Evolutionary conservation across 2,113 vertebrate genomes (phyloP).

Genomic region (Coryphaenoides rupestris): DNA sequence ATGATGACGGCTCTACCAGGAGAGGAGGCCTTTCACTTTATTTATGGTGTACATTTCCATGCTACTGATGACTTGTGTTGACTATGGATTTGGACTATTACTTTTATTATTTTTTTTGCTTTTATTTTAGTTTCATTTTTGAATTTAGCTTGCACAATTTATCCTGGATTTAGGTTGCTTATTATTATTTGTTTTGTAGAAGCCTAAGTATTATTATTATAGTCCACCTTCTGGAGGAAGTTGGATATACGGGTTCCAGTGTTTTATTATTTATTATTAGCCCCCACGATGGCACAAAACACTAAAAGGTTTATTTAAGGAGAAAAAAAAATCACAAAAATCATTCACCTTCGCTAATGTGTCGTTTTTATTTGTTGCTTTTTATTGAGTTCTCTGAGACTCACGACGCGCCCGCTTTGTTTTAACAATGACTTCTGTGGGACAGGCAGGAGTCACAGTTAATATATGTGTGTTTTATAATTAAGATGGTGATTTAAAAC

Average conservation of each 20-base stretch:
- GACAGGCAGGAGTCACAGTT: slow-evolving; percentile 74
- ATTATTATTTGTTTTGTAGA: slow-evolving; percentile 70
- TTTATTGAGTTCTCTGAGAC: slow-evolving; percentile 75
- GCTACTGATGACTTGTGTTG: slow-evolving; percentile 80
- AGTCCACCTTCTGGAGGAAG: slow-evolving; percentile 20
- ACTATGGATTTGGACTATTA: slow-evolving; percentile 58
- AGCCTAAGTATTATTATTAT: slow-evolving; percentile 42
- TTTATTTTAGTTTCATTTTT: no score
- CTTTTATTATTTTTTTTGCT: no score
- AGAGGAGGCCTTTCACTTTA: slow-evolving; percentile 86
- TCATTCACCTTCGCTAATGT: slow-evolving; percentile 48
- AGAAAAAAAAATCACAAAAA: slow-evolving; percentile 1
- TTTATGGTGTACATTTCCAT: slow-evolving; percentile 86
- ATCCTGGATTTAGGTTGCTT: slow-evolving; percentile 57
- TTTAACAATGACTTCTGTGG: slow-evolving; percentile 84
- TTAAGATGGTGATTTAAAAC: slow-evolving; percentile 79
- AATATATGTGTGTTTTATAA: slow-evolving; percentile 77
- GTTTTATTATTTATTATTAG: slow-evolving; percentile 69
- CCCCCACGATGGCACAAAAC: slow-evolving; percentile 57
- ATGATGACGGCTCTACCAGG: no score
- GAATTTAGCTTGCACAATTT: slow-evolving; percentile 81
- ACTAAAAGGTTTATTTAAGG: slow-evolving; percentile 58
- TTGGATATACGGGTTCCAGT: slow-evolving; percentile 73
- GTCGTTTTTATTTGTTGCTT: slow-evolving; percentile 51
- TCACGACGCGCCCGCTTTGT: slow-evolving; percentile 75